Percentiles rank a stretch among this genome's conserved stretches.
phyloP scores from a whole-genome alignment of 2,113 vertebrate genomes.

The Gallinago paraguaiae region DNA sequence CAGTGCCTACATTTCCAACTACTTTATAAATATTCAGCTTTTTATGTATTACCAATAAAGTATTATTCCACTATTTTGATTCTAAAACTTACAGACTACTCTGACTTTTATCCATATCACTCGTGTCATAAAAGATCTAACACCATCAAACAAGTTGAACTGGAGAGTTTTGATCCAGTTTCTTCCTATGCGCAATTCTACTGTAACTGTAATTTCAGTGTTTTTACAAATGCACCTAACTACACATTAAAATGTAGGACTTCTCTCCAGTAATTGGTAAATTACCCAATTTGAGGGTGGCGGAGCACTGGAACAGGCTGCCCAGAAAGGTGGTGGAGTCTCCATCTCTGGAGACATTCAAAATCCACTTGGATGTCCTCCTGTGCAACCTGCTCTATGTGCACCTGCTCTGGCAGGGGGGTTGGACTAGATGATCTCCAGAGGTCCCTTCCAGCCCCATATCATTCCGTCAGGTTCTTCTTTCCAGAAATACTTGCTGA shows the following conservation, averaged over 20 bases:
- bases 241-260: background rate
- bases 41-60: background rate
- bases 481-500: background rate
- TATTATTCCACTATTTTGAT: background rate
- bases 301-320: too few relatives aligned
- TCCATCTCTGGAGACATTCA: too few relatives aligned
- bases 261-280: background rate
- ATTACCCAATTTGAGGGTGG: background rate
- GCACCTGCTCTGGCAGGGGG: too few relatives aligned
- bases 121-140: background rate
- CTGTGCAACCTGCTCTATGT: too few relatives aligned
- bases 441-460: too few relatives aligned
- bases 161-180: background rate
- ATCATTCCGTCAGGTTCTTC: background rate
- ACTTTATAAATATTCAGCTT: background rate
- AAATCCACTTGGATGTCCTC: too few relatives aligned
- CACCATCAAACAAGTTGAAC: background rate
- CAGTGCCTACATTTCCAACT: background rate
- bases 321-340: too few relatives aligned
- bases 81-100: background rate
- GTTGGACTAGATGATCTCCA: too few relatives aligned
- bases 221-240: background rate
- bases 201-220: background rate
- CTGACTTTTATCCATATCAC: background rate
- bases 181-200: background rate